These are phyloP conservation scores for Epicampocera succincta DNA, from an alignment of 2,888 invertebrate species.

Conservation along the genomic window DNA sequence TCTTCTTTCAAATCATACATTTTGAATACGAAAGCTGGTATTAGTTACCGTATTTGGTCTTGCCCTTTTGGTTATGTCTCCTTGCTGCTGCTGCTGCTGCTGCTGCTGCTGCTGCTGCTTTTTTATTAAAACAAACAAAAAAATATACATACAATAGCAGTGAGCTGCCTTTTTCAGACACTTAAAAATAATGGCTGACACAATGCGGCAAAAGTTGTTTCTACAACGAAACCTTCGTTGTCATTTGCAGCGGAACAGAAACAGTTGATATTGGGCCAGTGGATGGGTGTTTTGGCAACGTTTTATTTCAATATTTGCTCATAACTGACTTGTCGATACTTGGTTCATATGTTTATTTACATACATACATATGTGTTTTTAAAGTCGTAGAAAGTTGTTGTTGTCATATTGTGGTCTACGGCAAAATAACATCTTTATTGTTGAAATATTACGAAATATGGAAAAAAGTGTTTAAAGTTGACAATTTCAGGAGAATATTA, in stretches of 20 bases:
- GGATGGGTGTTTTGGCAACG: slow-evolving; percentile 73
- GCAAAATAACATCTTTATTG: slow-evolving; percentile 5
- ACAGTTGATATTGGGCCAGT: slow-evolving; percentile 23
- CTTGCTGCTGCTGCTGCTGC: slow-evolving; percentile 20
- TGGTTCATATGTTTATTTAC: slow-evolving; percentile 54
- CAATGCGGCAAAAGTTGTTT: slow-evolving; percentile 66
- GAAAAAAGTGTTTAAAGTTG: too few relatives aligned
- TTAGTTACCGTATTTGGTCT: slow-evolving; percentile 38
- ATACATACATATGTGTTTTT: slow-evolving; percentile 56
- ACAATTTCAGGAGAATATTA: too few relatives aligned
- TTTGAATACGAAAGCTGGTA: slow-evolving; percentile 42
- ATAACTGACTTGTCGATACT: slow-evolving; percentile 72
- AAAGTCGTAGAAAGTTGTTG: slow-evolving; percentile 2
- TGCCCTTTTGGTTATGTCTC: slow-evolving; percentile 48
- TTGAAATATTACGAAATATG: background rate
- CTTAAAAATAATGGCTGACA: slow-evolving; percentile 66
- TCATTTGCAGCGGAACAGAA: slow-evolving; percentile 33
- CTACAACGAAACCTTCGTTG: slow-evolving; percentile 51
- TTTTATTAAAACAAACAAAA: slow-evolving; percentile 23
- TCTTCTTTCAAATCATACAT: slow-evolving; percentile 43
- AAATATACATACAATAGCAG: slow-evolving; percentile 34
- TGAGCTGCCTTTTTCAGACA: slow-evolving; percentile 48
- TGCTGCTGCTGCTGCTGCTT: slow-evolving; percentile 15
- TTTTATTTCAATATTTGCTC: slow-evolving; percentile 73
- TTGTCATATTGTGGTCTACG: background rate